Evolutionary conservation across 2,113 vertebrate species (phyloP), one percentile per base, ranked within the genome.

Genomic region (Murina feae): DNA sequence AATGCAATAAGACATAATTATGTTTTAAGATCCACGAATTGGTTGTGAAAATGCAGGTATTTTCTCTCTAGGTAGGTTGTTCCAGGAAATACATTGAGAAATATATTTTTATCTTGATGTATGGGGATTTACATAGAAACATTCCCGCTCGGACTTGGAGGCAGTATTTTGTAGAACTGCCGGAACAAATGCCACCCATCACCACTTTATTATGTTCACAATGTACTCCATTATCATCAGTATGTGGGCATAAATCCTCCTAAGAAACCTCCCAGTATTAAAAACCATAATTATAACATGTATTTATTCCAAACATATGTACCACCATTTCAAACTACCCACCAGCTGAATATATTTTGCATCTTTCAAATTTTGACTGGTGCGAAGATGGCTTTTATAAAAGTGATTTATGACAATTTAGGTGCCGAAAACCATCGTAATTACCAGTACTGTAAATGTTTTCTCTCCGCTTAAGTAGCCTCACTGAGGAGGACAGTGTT

Each of bases 1-100:
- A 97, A 97, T 95, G 97, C 97, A 97, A 97, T 97, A 97, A 97
- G 97, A 97, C 95, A 96, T 97, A 97, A 97, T 97, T 97, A 97
- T 97, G 97, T 97, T 97, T 97, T 97, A 97, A 97, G 97, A 97
- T 97, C 96, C 93, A 96, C 95, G 97, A 97, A 97, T 93, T 95
- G 96, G 95, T 97, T 96, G 96, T 96, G 97, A 97, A 97, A 96
- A 97, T 96, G 96, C 96, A 96, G 94, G 96, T 97, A 97, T 97
- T 97, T 97, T 97, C 95, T 95, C 96, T 97, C 94, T 93, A 96
- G 95, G 92, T 96, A 86, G 84, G 97, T 97, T 93, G 84, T 94
- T 96, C 85, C 66, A 97, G 97, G 97, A 97, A 97, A 96, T 95
- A 95, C 60, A 96, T 79, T 51, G 94, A 96, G 95, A 97, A 92